Evolutionary conservation across 2,113 vertebrate genomes (phyloP).

Genomic region (Rallus limicola): DNA sequence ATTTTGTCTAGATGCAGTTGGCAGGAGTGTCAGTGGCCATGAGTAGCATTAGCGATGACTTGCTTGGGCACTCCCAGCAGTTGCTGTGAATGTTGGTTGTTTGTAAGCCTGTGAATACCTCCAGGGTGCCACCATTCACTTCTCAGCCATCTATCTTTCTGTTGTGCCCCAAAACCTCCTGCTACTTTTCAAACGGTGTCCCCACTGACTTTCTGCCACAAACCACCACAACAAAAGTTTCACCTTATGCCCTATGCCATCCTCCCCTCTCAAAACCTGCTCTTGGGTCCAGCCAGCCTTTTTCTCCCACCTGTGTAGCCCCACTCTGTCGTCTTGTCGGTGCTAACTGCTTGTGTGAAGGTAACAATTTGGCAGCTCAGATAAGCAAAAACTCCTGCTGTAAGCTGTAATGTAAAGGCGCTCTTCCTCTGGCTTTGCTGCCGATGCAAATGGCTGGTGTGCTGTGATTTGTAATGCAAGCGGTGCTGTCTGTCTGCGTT

Average conservation of each 20-base stretch:
- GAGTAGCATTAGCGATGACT: background rate
- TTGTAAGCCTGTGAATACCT: background rate
- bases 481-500: fast-evolving
- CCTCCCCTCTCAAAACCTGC: background rate
- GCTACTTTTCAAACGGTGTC: background rate
- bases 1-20: constrained; percentile 13
- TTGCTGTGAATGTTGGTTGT: background rate
- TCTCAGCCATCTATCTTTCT: background rate
- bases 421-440: background rate
- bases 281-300: background rate
- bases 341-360: background rate
- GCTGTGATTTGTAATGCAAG: background rate
- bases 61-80: background rate
- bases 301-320: background rate
- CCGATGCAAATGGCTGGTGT: background rate
- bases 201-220: background rate
- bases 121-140: background rate
- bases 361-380: background rate
- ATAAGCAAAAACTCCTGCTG: background rate
- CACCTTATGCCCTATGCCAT: background rate
- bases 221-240: background rate
- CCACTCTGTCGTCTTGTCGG: background rate
- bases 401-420: background rate
- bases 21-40: background rate
- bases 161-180: background rate